These are phyloP conservation scores for Lycocerus yunnanus DNA, from an alignment of 2,888 invertebrate species.

Conservation along the genomic window DNA sequence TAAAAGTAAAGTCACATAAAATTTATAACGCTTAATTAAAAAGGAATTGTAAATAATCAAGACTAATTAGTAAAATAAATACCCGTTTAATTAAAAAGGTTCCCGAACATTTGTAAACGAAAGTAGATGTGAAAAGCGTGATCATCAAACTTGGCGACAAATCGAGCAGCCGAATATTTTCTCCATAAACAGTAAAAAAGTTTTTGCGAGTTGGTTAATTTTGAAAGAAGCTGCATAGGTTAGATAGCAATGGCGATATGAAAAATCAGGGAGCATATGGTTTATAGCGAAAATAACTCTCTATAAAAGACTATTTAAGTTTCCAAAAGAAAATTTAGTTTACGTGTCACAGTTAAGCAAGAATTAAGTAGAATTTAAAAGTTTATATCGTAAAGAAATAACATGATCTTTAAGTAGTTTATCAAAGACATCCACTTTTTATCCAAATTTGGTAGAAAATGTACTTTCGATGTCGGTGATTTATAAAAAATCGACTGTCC, in stretches of 20 bases:
- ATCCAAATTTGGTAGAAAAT: background rate
- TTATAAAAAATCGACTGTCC: background rate
- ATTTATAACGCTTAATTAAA: background rate
- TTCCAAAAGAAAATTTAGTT: background rate
- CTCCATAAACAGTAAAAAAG: background rate
- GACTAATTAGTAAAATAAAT: background rate
- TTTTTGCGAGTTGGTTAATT: background rate
- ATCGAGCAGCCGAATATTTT: background rate
- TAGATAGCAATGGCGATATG: background rate
- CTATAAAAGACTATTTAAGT: background rate
- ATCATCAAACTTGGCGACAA: background rate
- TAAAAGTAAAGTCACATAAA: background rate
- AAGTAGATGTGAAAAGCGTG: background rate
- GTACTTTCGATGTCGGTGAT: slow-evolving; percentile 11
- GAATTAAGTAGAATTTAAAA: background rate
- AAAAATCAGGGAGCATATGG: background rate
- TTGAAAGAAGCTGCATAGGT: background rate
- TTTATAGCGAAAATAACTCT: background rate
- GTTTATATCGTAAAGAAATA: background rate
- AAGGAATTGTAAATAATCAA: background rate
- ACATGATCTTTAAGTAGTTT: background rate
- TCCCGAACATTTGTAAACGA: background rate
- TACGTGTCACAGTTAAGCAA: background rate
- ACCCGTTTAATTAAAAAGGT: background rate
- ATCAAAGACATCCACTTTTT: background rate